Percentiles rank a stretch among this genome's conserved stretches.
These are phyloP conservation scores for Aphelinus certus DNA, from an alignment of 1,140 invertebrate genomes.

Conservation along the genomic window DNA sequence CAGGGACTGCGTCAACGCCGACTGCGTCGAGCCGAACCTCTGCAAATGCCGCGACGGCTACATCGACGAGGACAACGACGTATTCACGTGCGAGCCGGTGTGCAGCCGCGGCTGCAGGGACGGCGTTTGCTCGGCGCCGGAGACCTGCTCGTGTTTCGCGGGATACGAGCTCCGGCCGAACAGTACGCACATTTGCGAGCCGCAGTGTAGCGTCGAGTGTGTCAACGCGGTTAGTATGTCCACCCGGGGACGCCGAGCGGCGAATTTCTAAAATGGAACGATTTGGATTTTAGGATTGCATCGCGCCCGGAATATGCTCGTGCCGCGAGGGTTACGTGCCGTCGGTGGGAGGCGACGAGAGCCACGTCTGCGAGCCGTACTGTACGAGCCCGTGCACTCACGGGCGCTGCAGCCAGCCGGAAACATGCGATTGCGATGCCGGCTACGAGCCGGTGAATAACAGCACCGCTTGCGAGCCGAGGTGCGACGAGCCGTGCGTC, in stretches of 20 bases:
- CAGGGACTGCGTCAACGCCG: neutral
- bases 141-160: slow-evolving; percentile 45
- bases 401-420: slow-evolving; percentile 69
- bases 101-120: slow-evolving; percentile 43
- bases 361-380: slow-evolving; percentile 65
- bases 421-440: slow-evolving; percentile 63
- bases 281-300: no score
- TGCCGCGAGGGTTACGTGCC: slow-evolving; percentile 38
- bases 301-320: no score
- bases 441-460: slow-evolving; percentile 39
- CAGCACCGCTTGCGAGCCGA: slow-evolving; percentile 31
- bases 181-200: slow-evolving; percentile 51
- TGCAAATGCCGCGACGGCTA: slow-evolving; percentile 26
- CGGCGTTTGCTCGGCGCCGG: slow-evolving; percentile 46
- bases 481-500: slow-evolving; percentile 39
- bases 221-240: slow-evolving; percentile 62
- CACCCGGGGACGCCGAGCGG: neutral
- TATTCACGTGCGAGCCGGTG: slow-evolving; percentile 35
- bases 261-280: no score
- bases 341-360: neutral
- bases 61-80: neutral
- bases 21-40: slow-evolving; percentile 17
- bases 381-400: slow-evolving; percentile 69
- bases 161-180: slow-evolving; percentile 15
- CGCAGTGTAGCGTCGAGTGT: slow-evolving; percentile 61